Evolutionary conservation across 2,113 vertebrate genomes (phyloP), one percentile per base, ranked within the genome.

Genomic region (Hippocampus comes): DNA sequence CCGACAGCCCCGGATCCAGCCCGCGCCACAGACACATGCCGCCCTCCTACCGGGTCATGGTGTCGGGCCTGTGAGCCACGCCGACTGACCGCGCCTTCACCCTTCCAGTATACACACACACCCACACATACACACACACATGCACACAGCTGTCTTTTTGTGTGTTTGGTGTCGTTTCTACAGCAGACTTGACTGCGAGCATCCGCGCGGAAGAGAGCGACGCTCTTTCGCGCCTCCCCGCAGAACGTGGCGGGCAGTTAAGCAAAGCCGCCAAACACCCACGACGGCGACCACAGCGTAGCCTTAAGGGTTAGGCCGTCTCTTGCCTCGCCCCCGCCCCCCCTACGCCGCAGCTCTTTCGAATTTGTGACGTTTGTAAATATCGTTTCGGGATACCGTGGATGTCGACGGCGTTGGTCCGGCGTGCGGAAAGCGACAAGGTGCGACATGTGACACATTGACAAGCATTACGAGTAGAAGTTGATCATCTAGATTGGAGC

Each of bases 1-100:
- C 94, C 0, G 95, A 94, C 67, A 99, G 97, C 93, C 97, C 97
- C 76, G 94, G 94, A 43, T 95, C 96, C 91, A 99, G 96, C 43
- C 97, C 97, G 60, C 95, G 94, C 90, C 97, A 98, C 94, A 96
- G 97, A 95, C 96, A 98, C 21, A 95, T 99, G 93, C 97, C 96
- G 0, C 96, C 97, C 43, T 97, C 97, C 84, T 99, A 98, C 90
- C 95, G 96, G 91, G 97, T 99, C 67, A 99, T 99, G 97, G 96
- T 99, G 87, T 99, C 97, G 17, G 97, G 97, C 91, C 96, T 99
- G 96, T 99, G 92, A 94, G 90, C 74, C 74, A 61, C 87, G 11
- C 20, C 60, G 15, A 9, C 60, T 3, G 17, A 43, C 21, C 21
- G n/a, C 41, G 42, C 14, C 63, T 6, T 8, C 21, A 15, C 21